These are phyloP conservation scores for Tachina lurida DNA, from an alignment of 2,888 invertebrate species.

Conservation along the genomic window DNA sequence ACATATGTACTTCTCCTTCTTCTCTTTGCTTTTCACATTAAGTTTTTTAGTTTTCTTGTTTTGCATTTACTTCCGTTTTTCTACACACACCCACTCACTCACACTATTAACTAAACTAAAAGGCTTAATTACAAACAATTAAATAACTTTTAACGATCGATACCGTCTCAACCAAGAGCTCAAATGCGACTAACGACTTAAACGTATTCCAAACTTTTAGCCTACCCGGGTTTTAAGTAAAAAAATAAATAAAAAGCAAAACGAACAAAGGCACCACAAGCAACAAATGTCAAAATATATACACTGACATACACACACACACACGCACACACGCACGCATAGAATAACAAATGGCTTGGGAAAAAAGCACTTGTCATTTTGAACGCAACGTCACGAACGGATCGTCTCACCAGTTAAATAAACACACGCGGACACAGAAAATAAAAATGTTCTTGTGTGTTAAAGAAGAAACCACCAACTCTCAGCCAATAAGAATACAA, in stretches of 20 bases:
- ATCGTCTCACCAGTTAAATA: slow-evolving; percentile 61
- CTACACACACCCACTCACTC: neutral
- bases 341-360: slow-evolving; percentile 18
- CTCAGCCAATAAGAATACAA: slow-evolving; percentile 55
- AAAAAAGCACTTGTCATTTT: slow-evolving; percentile 63
- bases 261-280: slow-evolving; percentile 60
- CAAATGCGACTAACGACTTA: slow-evolving; percentile 64
- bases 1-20: neutral
- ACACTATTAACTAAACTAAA: neutral
- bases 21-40: slow-evolving; percentile 14
- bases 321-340: neutral
- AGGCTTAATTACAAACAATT: neutral
- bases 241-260: slow-evolving; percentile 8
- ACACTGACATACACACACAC: neutral
- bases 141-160: slow-evolving; percentile 36
- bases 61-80: slow-evolving; percentile 65
- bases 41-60: slow-evolving; percentile 17
- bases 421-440: neutral
- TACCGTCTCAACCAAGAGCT: slow-evolving; percentile 64
- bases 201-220: slow-evolving; percentile 69
- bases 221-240: slow-evolving; percentile 53
- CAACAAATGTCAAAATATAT: slow-evolving; percentile 49
- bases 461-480: slow-evolving; percentile 9
- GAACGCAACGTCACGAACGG: slow-evolving; percentile 64
- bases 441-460: neutral